Evolutionary conservation across 2,888 invertebrate genomes (phyloP), one percentile per base, ranked within the genome.

Genomic region (Autographa gamma): DNA sequence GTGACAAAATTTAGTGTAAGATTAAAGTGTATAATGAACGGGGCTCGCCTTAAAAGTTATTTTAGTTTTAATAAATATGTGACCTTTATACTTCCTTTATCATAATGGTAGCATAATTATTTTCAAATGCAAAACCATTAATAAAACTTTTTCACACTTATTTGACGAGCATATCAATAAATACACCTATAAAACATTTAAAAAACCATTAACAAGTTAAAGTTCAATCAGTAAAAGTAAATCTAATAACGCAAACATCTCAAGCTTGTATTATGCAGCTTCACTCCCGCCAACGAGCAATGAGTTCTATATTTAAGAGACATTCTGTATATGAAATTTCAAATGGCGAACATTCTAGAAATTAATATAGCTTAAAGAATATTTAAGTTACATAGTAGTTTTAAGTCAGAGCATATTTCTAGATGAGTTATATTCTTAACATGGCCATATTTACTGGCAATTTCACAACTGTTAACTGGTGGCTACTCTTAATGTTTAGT

Each of bases 361-460:
- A 18, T 13, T 0, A 32, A 3, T 19, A 32, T 4, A 18, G 18
- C 48, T 19, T 3, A 8, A 32, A 19, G 18, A 52, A 61, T 3
- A 18, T 19, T 18, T 25, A 62, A 56, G 11, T 31, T 38, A 54
- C 59, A 65, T 65, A 62, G n/a, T 56, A 48, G 16, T 41, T 38
- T 60, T n/a, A 31, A 19, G 0, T 25, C 54, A 19, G 13, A 56
- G 5, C n/a, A 52, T 13, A 34, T 56, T 63, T 63, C 16, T 60
- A 52, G 9, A 56, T 63, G 60, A 61, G 38, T 31, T 63, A 76
- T 60, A 60, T 56, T 19, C 16, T 19, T 16, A 63, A 56, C n/a
- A 59, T 65, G 65, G 14, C 14, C 38, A 48, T 8, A 3, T 58
- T 19, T 54, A 13, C 54, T 56, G 54, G 54, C 54, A 56, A 56